A percentile compares a stretch with the other conserved stretches of the same genome.
Conservation (phyloP, 1,140 invertebrate genomes). For the Dendrolimus punctatus region DNA sequence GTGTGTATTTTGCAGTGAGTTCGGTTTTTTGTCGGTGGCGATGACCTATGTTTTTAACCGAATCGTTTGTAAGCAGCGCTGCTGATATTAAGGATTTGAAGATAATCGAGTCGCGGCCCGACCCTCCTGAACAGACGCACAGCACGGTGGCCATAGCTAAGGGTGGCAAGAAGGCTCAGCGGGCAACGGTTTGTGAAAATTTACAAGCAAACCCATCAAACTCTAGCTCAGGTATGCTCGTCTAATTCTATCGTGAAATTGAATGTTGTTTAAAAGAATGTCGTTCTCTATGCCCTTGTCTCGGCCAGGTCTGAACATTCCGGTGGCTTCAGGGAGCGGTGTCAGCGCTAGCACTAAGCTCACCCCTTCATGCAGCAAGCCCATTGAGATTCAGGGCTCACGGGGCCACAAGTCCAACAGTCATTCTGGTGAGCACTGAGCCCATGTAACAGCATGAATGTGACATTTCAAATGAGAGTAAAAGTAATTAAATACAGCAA, state of each 20-base stretch:
- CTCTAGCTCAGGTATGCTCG: slow-evolving; percentile 27
- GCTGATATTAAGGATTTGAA: slow-evolving; percentile 62
- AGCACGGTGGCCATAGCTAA: slow-evolving; percentile 61
- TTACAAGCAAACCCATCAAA: slow-evolving; percentile 41
- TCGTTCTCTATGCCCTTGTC: background rate
- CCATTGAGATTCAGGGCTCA: slow-evolving; percentile 49
- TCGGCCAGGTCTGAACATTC: slow-evolving; percentile 7
- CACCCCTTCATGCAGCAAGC: slow-evolving; percentile 36
- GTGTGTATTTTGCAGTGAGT: slow-evolving; percentile 27
- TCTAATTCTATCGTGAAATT: background rate
- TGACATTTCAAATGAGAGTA: too few relatives aligned
- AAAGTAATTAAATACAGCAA: too few relatives aligned
- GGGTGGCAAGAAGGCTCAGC: slow-evolving; percentile 38
- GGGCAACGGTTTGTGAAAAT: slow-evolving; percentile 55
- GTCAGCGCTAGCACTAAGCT: slow-evolving; percentile 2
- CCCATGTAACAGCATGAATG: too few relatives aligned
- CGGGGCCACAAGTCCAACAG: slow-evolving; percentile 29
- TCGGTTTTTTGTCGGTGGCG: too few relatives aligned
- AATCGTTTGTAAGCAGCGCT: slow-evolving; percentile 38
- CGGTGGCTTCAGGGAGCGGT: slow-evolving; percentile 14
- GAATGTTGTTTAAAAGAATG: background rate
- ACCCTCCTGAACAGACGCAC: slow-evolving; percentile 44
- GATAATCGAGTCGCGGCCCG: slow-evolving; percentile 46
- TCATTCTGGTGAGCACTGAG: slow-evolving; percentile 26
- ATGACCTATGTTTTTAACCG: background rate